Conservation (phyloP, 2,113 vertebrate genomes). For the Lepidothrix coronata region DNA sequence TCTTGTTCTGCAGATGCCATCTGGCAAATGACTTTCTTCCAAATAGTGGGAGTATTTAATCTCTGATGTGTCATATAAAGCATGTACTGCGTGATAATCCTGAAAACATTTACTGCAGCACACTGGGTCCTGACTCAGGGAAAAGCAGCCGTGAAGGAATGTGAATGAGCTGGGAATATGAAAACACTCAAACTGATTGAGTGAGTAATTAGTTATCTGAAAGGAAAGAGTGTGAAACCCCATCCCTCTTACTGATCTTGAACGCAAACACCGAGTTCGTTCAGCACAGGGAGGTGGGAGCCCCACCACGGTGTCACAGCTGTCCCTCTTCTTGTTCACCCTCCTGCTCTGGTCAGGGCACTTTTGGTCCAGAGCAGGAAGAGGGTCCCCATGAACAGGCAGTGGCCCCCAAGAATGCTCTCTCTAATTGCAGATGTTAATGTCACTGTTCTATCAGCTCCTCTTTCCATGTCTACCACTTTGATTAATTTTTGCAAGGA, state of each 20-base stretch:
- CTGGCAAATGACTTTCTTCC: neutral
- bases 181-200: neutral
- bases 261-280: fast-evolving
- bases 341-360: neutral
- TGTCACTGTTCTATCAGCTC: neutral
- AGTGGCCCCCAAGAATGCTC: neutral
- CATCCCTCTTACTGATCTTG: fast-evolving
- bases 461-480: neutral
- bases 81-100: neutral
- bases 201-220: neutral
- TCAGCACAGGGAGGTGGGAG: neutral
- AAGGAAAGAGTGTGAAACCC: neutral
- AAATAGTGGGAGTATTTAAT: neutral
- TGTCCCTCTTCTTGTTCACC: neutral
- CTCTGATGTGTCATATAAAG: neutral
- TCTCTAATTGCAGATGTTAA: neutral
- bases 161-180: neutral
- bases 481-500: constrained; percentile 19
- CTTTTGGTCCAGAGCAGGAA: neutral
- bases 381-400: neutral
- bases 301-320: too few species aligned
- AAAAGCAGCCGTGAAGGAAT: neutral
- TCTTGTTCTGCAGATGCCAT: neutral
- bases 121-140: neutral
- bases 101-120: neutral